Evolutionary conservation across 2,888 invertebrate species (phyloP).

Genomic region (Chloroclystis v-ata): DNA sequence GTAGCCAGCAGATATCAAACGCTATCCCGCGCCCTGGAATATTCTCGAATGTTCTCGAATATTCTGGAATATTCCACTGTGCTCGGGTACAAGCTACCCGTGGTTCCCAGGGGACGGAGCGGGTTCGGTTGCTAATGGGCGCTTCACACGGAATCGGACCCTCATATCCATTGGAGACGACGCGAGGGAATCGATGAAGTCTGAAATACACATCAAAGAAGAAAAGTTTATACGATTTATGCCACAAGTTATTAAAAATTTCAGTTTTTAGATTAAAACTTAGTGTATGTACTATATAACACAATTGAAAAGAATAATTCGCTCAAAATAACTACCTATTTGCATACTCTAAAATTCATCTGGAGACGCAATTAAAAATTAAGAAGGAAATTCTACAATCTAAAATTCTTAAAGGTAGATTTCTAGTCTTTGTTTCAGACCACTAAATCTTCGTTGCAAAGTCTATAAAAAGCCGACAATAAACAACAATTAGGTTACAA

Average conservation of each 20-base stretch:
- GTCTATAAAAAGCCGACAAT: not conserved
- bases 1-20: conserved; percentile 12
- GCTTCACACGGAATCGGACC: not conserved
- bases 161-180: not conserved
- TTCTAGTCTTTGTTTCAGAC: no score
- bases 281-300: no score
- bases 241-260: no score
- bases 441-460: not conserved
- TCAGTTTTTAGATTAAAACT: no score
- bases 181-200: not conserved
- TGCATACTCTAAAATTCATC: no score
- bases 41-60: not conserved
- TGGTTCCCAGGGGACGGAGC: conserved; percentile 5
- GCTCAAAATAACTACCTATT: no score
- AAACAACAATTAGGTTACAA: conserved; percentile 1
- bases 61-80: conserved; percentile 9
- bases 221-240: no score
- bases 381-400: no score
- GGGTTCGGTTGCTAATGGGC: conserved; percentile 5
- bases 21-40: not conserved
- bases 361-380: no score
- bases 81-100: conserved; percentile 9
- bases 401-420: no score
- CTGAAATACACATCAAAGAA: not conserved
- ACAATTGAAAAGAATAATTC: no score